Percentiles rank a stretch among this genome's conserved stretches.
Evolutionary conservation across 2,888 invertebrate genomes (phyloP).

Genomic region (Hemithea aestivaria): DNA sequence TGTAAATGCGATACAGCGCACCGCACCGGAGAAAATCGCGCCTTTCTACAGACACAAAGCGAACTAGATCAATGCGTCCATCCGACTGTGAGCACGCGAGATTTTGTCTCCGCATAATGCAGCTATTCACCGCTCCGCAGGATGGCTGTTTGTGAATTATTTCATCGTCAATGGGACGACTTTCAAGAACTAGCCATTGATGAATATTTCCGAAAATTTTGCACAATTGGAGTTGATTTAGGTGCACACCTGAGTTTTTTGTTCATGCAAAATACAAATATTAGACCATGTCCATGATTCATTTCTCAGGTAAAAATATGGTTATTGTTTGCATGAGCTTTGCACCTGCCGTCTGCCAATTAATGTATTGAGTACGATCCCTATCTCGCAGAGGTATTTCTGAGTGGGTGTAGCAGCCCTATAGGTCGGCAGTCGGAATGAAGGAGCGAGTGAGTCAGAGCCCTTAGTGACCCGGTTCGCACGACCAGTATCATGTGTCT

Average conservation of each 20-base stretch:
- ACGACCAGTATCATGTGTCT: constrained; percentile 32
- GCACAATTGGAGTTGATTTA: constrained; percentile 44
- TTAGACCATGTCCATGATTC: too few species aligned
- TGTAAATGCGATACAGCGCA: constrained; percentile 45
- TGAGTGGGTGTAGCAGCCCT: too few species aligned
- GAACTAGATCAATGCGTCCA: constrained; percentile 49
- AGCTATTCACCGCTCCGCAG: constrained; percentile 20
- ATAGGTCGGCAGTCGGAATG: background rate
- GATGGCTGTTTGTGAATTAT: constrained; percentile 34
- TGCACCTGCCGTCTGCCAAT: too few species aligned
- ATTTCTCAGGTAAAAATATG: too few species aligned
- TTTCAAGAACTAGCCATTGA: constrained; percentile 36
- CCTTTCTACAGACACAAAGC: constrained; percentile 51
- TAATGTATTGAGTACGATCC: too few species aligned
- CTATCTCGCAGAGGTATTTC: too few species aligned
- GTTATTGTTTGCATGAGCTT: too few species aligned
- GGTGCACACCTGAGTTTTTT: constrained; percentile 23
- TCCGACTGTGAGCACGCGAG: constrained; percentile 45
- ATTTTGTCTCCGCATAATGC: constrained; percentile 47
- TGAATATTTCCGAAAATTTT: constrained; percentile 36
- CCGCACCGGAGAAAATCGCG: constrained; percentile 63
- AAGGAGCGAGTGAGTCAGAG: constrained; percentile 37
- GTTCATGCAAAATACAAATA: background rate
- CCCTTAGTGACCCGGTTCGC: constrained; percentile 63
- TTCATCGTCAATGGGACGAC: constrained; percentile 33